Evolutionary conservation across 2,797 vertebrate species (phyloP).

Genomic region (Botia almorhae): DNA sequence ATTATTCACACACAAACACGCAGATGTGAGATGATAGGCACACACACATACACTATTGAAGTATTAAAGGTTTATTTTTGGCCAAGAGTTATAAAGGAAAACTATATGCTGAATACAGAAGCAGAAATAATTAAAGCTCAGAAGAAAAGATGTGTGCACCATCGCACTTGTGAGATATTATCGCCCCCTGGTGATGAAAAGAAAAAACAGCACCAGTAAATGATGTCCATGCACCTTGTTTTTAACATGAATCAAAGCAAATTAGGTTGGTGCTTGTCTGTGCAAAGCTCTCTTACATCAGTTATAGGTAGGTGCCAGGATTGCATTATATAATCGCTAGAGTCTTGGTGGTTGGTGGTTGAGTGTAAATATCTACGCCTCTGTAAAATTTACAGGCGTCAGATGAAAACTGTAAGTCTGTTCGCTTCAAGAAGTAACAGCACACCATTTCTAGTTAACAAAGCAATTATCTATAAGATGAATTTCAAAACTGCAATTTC

Average conservation of each 20-base stretch:
- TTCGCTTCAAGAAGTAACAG: too few relatives aligned
- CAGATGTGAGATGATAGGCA: not conserved
- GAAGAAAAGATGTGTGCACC: not conserved
- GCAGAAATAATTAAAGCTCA: not conserved
- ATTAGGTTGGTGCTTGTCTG: too few relatives aligned
- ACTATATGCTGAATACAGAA: not conserved
- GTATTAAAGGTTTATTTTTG: not conserved
- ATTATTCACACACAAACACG: constrained; percentile 22
- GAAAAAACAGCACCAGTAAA: not conserved
- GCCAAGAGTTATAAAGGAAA: constrained; percentile 9
- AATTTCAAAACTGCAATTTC: not conserved
- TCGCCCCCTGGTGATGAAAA: constrained; percentile 5
- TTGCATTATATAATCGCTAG: too few relatives aligned
- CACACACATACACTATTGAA: not conserved
- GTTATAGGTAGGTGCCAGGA: too few relatives aligned
- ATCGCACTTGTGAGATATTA: not conserved
- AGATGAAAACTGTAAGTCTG: too few relatives aligned
- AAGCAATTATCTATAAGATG: not conserved
- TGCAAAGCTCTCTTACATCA: too few relatives aligned
- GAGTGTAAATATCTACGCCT: not conserved
- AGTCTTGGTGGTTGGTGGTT: too few relatives aligned
- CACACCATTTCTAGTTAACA: too few relatives aligned
- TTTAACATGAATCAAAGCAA: not conserved
- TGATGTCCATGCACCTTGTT: not conserved
- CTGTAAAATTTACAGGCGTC: too few relatives aligned